These are phyloP conservation scores for Trichogramma evanescens DNA, from an alignment of 2,888 invertebrate species.

Conservation along the genomic window DNA sequence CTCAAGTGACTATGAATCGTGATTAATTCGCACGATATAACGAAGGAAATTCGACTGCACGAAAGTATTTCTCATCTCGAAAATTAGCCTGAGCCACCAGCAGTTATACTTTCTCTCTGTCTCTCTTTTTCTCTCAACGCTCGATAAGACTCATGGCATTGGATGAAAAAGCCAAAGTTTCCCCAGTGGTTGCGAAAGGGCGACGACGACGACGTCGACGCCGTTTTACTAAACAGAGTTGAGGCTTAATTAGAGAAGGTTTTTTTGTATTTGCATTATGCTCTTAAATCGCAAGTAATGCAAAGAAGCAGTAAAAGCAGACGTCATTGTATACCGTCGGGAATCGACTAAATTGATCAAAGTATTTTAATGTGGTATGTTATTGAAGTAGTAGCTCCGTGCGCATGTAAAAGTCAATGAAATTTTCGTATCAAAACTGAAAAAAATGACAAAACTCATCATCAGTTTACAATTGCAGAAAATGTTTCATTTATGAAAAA, in stretches of 20 bases:
- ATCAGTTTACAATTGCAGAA: no score
- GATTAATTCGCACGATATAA: slow-evolving; percentile 20
- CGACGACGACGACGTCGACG: background rate
- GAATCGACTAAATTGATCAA: slow-evolving; percentile 38
- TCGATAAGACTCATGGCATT: slow-evolving; percentile 12
- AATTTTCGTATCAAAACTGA: no score
- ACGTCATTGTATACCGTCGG: no score
- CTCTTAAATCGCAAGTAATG: slow-evolving; percentile 41
- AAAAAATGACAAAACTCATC: no score
- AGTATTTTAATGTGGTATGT: slow-evolving; percentile 44
- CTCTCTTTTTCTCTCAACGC: background rate
- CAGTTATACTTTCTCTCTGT: no score
- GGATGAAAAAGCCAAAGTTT: slow-evolving; percentile 27
- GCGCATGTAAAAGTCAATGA: no score
- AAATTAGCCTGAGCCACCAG: slow-evolving; percentile 13
- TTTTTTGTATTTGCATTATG: slow-evolving; percentile 32
- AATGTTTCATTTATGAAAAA: no score
- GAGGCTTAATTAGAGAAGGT: slow-evolving; percentile 43
- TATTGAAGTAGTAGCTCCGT: slow-evolving; percentile 38
- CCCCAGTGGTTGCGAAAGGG: slow-evolving; percentile 33
- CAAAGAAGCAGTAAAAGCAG: slow-evolving; percentile 18
- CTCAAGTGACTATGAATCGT: slow-evolving; percentile 11
- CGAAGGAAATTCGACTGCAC: slow-evolving; percentile 13
- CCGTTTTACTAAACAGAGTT: slow-evolving; percentile 16
- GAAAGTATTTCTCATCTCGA: slow-evolving; percentile 20